Base-by-base conservation (phyloP, 1,140 invertebrate genomes). In the Oryzaephilus surinamensis region DNA sequence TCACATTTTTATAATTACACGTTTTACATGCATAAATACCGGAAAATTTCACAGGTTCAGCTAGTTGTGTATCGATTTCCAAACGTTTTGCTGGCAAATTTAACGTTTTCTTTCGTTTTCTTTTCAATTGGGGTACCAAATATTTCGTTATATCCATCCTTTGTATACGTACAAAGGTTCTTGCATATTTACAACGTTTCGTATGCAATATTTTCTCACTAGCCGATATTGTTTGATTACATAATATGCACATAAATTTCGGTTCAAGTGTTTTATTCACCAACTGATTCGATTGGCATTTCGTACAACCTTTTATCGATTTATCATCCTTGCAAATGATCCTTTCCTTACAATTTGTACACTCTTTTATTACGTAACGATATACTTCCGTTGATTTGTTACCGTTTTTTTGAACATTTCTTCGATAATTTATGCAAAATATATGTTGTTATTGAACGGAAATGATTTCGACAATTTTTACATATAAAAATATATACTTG, bases 21-120 rank as follows among this genome's bases (percentile, higher is more conserved):
- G 68, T 67, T 28, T 66, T 67, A 37, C 73, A 76, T n/a, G 58
- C 43, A 35, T 67, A 66, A 6, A 60, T 62, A 3, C 67, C 66
- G 10, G 69, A 61, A 39, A 57, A 57, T 13, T 21, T 21, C 11
- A 52, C 41, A 3, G 55, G 51, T 42, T 52, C 28, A 2, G 56
- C 56, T n/a, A 48, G 46, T 37, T 43, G 45, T 30, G 54, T 33
- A 37, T 52, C 50, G 8, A 27, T 39, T 12, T 42, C 26, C 11
- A 20, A 3, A 20, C 12, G n/a, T 6, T 31, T 42, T 26, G 17
- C 19, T 24, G 11, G 32, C 12, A 20, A 14, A 19, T 23, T 34
- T 8, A 17, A 40, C 11, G 18, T 32, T 7, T 32, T 32, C 15
- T 17, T 6, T 2, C 43, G 41, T 45, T 53, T 53, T 6, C 35